A percentile compares a stretch with the other conserved stretches of the same genome.
Conservation (phyloP, 35 echinoderm and acorn worm species). For the Heliocidaris erythrogramma region DNA sequence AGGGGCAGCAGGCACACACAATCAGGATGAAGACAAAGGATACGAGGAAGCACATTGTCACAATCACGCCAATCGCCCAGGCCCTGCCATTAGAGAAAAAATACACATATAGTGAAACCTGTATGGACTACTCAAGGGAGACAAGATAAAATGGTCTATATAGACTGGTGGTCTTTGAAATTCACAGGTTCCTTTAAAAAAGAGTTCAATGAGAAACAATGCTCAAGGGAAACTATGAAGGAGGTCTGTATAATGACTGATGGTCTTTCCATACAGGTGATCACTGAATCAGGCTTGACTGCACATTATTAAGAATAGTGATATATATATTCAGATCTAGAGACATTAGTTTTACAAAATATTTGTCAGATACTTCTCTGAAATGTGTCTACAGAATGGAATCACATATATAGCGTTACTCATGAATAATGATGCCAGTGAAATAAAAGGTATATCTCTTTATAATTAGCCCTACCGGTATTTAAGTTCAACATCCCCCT, state of each 20-base stretch:
- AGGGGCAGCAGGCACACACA: constrained; percentile 33
- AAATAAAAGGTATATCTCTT: too few species aligned
- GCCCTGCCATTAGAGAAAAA: not conserved
- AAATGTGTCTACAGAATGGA: too few species aligned
- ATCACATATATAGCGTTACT: too few species aligned
- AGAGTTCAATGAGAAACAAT: not conserved
- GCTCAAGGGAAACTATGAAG: not conserved
- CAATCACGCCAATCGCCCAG: constrained; percentile 39
- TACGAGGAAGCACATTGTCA: not conserved
- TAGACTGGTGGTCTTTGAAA: not conserved
- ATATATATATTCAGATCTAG: too few species aligned
- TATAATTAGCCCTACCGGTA: too few species aligned
- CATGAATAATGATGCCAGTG: too few species aligned
- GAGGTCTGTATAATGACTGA: not conserved
- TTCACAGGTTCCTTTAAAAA: not conserved
- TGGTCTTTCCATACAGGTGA: not conserved
- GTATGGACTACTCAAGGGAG: too few species aligned
- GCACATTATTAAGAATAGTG: not conserved
- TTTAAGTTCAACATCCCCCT: too few species aligned
- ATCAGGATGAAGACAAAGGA: not conserved
- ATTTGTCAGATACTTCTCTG: too few species aligned
- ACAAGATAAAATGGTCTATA: too few species aligned
- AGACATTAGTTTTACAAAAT: too few species aligned
- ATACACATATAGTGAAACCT: not conserved
- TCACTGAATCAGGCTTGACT: not conserved